These are phyloP conservation scores for Labeo calbasu DNA, from an alignment of 2,797 vertebrate genomes.

Conservation along the genomic window DNA sequence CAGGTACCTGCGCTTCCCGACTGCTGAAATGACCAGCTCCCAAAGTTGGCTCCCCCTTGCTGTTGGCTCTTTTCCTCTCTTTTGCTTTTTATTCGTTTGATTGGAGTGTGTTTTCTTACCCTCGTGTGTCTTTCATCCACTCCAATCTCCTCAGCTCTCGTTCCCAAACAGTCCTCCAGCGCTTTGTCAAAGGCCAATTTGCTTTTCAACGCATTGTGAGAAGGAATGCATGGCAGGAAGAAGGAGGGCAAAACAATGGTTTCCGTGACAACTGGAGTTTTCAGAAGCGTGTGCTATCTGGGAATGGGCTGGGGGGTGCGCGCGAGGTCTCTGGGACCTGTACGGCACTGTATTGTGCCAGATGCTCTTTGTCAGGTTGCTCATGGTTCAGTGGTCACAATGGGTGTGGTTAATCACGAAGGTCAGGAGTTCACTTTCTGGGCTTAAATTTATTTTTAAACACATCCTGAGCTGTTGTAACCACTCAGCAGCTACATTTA, in stretches of 20 bases:
- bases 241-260: slow-evolving; percentile 81
- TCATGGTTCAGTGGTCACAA: slow-evolving; percentile 48
- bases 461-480: background rate
- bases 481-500: background rate
- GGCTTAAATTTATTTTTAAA: slow-evolving; percentile 15
- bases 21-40: slow-evolving; percentile 72
- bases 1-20: slow-evolving; percentile 74
- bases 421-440: slow-evolving; percentile 37
- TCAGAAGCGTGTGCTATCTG: slow-evolving; percentile 39
- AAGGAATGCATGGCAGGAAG: slow-evolving; percentile 82
- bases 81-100: slow-evolving; percentile 53
- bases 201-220: slow-evolving; percentile 79
- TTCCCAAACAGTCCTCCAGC: slow-evolving; percentile 72
- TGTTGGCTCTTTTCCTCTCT: slow-evolving; percentile 40
- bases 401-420: slow-evolving; percentile 40
- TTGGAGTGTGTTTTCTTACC: slow-evolving; percentile 65
- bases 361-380: slow-evolving; percentile 52
- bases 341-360: slow-evolving; percentile 36
- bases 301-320: slow-evolving; percentile 5
- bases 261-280: slow-evolving; percentile 69
- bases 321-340: slow-evolving; percentile 21
- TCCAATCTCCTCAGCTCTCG: slow-evolving; percentile 66
- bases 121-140: slow-evolving; percentile 69
- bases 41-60: slow-evolving; percentile 53
- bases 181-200: slow-evolving; percentile 81